Percentiles rank a stretch among this genome's conserved stretches.
These are phyloP conservation scores for Loripinus fragilis DNA, from an alignment of 2,888 invertebrate genomes.

Conservation along the genomic window DNA sequence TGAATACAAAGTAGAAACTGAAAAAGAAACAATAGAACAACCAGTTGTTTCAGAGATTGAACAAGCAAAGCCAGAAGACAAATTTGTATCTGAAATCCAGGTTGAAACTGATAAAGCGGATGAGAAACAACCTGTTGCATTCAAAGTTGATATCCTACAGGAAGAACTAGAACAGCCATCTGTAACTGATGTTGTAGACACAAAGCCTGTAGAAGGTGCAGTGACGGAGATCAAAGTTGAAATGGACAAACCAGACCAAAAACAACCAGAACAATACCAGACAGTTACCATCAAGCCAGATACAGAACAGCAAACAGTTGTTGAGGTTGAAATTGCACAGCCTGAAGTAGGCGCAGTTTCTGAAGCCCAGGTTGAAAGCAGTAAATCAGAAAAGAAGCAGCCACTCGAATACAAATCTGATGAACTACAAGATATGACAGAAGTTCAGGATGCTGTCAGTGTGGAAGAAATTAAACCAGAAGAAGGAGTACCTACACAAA, in stretches of 20 bases:
- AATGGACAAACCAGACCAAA: conserved; percentile 24
- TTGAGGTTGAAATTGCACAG: neutral
- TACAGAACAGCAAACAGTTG: conserved; percentile 13
- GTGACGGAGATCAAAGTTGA: conserved; percentile 28
- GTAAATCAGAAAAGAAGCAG: conserved; percentile 37
- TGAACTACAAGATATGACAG: conserved; percentile 42
- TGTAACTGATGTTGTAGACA: conserved; percentile 40
- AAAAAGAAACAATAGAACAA: conserved; percentile 35
- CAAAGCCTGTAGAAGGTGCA: neutral
- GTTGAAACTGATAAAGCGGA: conserved; percentile 37
- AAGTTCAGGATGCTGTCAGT: conserved; percentile 57
- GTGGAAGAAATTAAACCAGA: conserved; percentile 46
- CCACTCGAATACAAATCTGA: conserved; percentile 54
- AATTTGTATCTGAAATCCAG: conserved; percentile 29
- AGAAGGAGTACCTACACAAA: conserved; percentile 16
- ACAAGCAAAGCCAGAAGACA: conserved; percentile 34
- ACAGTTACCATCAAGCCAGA: conserved; percentile 32
- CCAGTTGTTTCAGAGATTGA: conserved; percentile 39
- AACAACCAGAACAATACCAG: conserved; percentile 36
- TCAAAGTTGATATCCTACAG: conserved; percentile 51
- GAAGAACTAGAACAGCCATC: conserved; percentile 31
- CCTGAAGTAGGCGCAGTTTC: conserved; percentile 31
- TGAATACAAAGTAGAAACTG: conserved; percentile 38
- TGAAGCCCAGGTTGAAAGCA: conserved; percentile 29
- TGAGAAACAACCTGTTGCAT: conserved; percentile 39